Evolutionary conservation across 2,888 invertebrate species (phyloP).

Genomic region (Philonicus albiceps): DNA sequence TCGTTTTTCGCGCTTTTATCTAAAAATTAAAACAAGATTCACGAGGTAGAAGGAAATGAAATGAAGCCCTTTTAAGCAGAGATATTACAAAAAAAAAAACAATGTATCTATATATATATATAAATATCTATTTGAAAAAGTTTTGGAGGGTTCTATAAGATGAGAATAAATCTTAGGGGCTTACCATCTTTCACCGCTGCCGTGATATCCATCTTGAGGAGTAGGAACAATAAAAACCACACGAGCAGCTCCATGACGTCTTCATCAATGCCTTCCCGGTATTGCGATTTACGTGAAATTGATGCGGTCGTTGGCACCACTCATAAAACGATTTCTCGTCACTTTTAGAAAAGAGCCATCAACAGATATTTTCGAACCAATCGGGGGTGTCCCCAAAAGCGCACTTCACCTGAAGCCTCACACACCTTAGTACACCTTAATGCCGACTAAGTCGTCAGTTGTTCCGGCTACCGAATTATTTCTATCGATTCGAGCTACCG

Average conservation of each 20-base stretch:
- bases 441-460: neutral
- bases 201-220: slow-evolving; percentile 52
- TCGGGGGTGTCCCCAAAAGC: neutral
- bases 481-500: neutral
- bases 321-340: neutral
- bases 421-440: neutral
- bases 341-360: slow-evolving; percentile 2
- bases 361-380: neutral
- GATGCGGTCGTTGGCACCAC: neutral
- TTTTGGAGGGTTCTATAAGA: neutral
- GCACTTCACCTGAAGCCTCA: neutral
- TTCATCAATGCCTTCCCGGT: slow-evolving; percentile 48
- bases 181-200: slow-evolving; percentile 54
- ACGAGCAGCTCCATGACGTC: slow-evolving; percentile 52
- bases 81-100: too few relatives aligned
- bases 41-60: neutral
- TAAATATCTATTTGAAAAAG: neutral
- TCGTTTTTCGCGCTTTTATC: neutral
- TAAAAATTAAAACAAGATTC: neutral
- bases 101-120: too few relatives aligned
- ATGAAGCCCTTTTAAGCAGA: neutral
- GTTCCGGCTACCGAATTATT: neutral
- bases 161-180: neutral
- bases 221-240: slow-evolving; percentile 53
- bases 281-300: neutral